Conservation (phyloP, 2,113 vertebrate species). For the Anoura caudifer region DNA sequence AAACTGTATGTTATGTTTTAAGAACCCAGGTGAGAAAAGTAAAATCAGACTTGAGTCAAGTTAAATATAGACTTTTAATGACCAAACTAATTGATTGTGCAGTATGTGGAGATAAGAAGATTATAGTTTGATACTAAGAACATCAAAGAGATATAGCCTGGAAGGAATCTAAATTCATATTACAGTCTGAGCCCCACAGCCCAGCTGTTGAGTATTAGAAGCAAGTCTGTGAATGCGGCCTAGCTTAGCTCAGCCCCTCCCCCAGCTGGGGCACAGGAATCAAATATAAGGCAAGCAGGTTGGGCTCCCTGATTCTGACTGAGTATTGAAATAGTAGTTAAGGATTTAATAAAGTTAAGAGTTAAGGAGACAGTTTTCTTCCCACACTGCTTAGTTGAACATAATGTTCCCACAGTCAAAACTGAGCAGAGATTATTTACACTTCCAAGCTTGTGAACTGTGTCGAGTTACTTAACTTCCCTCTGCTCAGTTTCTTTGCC, state of each 20-base stretch:
- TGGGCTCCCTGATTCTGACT: neutral
- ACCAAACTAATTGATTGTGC: neutral
- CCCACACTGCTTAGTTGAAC: slow-evolving; percentile 50
- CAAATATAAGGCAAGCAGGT: neutral
- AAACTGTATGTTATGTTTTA: neutral
- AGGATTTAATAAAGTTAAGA: slow-evolving; percentile 44
- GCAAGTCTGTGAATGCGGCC: neutral
- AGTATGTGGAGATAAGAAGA: neutral
- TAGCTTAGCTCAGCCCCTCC: neutral
- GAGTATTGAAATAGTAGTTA: neutral
- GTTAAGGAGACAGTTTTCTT: slow-evolving; percentile 42
- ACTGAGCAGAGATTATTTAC: slow-evolving; percentile 3
- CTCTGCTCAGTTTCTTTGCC: slow-evolving; percentile 40
- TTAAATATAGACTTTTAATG: slow-evolving; percentile 1
- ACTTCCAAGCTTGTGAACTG: slow-evolving; percentile 33
- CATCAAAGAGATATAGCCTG: neutral
- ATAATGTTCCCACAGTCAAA: slow-evolving; percentile 30
- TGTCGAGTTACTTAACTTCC: slow-evolving; percentile 50
- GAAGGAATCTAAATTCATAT: neutral
- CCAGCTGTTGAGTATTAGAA: neutral
- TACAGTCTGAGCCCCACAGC: neutral
- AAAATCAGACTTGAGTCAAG: slow-evolving; percentile 1
- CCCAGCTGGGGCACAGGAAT: neutral
- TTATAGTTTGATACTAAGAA: neutral
- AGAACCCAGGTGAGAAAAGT: neutral